These are phyloP conservation scores for Hartigia nigra DNA, from an alignment of 2,888 invertebrate species.

Conservation along the genomic window DNA sequence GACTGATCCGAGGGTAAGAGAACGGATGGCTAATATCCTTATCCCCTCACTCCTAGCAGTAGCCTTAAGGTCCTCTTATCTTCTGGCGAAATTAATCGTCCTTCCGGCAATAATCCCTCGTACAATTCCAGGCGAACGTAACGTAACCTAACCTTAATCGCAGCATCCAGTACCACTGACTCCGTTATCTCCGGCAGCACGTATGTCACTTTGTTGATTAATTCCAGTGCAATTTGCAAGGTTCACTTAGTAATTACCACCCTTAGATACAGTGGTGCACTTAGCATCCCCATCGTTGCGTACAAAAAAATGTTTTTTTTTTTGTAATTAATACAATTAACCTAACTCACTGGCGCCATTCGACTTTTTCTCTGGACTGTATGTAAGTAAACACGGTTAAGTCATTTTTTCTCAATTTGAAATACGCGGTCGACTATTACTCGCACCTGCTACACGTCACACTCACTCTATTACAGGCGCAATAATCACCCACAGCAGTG, in stretches of 20 bases:
- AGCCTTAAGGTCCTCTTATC: conserved; percentile 33
- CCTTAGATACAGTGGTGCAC: background rate
- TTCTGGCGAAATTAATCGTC: conserved; percentile 38
- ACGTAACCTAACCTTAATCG: background rate
- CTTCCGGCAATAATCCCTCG: conserved; percentile 26
- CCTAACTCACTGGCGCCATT: too few relatives aligned
- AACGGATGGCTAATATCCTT: conserved; percentile 17
- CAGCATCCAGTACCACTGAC: conserved; percentile 1
- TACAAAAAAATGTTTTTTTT: too few relatives aligned
- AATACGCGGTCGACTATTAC: background rate
- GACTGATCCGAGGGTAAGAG: conserved; percentile 18
- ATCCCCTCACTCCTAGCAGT: background rate
- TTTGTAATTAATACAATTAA: too few relatives aligned
- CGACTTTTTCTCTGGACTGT: too few relatives aligned
- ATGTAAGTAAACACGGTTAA: background rate
- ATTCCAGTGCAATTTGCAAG: background rate
- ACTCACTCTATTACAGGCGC: background rate
- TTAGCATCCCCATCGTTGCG: too few relatives aligned
- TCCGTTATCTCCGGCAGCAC: background rate
- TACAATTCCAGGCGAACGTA: conserved; percentile 2
- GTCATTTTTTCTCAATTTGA: background rate
- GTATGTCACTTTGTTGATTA: conserved; percentile 3
- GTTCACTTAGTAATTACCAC: background rate
- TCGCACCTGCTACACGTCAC: background rate
- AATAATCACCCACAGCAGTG: conserved; percentile 13